Conservation (phyloP, 2,888 invertebrate species). For the Eupithecia centaureata region DNA sequence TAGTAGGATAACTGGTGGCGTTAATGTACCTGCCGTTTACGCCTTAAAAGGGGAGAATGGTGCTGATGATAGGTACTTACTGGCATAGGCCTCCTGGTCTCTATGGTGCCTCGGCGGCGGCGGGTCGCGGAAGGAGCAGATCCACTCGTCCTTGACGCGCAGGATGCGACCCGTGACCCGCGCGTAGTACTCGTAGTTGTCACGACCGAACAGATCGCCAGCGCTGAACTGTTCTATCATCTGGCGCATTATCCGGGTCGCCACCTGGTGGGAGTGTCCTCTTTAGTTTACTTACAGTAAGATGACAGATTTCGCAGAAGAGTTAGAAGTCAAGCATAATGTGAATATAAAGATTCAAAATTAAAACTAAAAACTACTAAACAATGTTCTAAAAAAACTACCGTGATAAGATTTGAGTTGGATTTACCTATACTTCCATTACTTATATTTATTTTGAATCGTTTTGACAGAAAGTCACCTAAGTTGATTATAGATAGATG, state of each 20-base stretch:
- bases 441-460: too few relatives aligned
- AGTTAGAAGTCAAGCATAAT: background rate
- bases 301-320: background rate
- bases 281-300: background rate
- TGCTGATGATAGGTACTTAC: conserved; percentile 68
- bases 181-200: conserved; percentile 98
- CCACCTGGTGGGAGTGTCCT: conserved; percentile 91
- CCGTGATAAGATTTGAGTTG: too few relatives aligned
- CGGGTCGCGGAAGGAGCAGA: conserved; percentile 96
- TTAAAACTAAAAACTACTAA: background rate
- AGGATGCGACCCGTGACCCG: conserved; percentile 96
- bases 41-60: too few relatives aligned
- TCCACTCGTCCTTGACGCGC: conserved; percentile 97
- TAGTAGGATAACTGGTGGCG: too few relatives aligned
- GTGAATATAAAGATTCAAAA: background rate
- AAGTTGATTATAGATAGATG: background rate
- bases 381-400: background rate
- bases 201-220: conserved; percentile 96
- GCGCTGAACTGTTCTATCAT: conserved; percentile 99
- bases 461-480: background rate
- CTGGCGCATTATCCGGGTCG: conserved; percentile 97
- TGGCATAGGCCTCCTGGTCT: conserved; percentile 87
- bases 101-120: conserved; percentile 86
- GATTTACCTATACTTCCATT: too few relatives aligned
- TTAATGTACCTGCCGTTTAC: too few relatives aligned